phyloP scores from a whole-genome alignment of 2,797 vertebrate genomes.

The Neomorphus geoffroyi region DNA sequence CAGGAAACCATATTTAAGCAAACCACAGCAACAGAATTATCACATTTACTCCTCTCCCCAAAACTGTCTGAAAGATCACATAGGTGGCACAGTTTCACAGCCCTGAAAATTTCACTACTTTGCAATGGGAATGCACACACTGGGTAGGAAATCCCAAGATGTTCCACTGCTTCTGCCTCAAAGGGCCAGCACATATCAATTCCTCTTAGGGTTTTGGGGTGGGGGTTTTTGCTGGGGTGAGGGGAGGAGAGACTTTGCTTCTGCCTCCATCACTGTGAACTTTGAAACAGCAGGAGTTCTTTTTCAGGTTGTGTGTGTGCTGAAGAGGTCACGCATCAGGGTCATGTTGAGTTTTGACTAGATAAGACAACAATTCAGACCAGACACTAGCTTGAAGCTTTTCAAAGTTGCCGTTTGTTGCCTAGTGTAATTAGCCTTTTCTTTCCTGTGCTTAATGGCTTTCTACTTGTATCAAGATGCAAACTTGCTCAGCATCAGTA shows the following conservation, averaged over 20 bases:
- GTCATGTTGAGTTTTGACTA: neutral
- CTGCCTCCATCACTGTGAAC: neutral
- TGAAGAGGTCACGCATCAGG: accelerated
- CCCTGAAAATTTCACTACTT: neutral
- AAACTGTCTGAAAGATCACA: slow-evolving; percentile 24
- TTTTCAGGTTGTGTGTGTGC: neutral
- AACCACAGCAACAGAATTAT: slow-evolving; percentile 33
- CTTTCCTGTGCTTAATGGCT: neutral
- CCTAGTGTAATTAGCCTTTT: neutral
- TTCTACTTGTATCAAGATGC: neutral
- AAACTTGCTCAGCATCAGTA: neutral
- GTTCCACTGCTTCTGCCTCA: slow-evolving; percentile 17
- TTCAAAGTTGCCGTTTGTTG: neutral
- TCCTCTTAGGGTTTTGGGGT: neutral
- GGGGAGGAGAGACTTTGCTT: neutral
- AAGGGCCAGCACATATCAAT: neutral
- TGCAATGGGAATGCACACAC: slow-evolving; percentile 9
- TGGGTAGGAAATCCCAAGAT: slow-evolving; percentile 37
- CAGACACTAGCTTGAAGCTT: neutral
- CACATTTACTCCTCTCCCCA: neutral
- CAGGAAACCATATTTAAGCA: slow-evolving; percentile 54
- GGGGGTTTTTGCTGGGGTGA: neutral
- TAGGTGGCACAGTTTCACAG: slow-evolving; percentile 42
- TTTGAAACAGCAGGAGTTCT: neutral
- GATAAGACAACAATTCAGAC: neutral